Base-by-base conservation (phyloP, 2,888 invertebrate species). In the Rhorus exstirpatorius region DNA sequence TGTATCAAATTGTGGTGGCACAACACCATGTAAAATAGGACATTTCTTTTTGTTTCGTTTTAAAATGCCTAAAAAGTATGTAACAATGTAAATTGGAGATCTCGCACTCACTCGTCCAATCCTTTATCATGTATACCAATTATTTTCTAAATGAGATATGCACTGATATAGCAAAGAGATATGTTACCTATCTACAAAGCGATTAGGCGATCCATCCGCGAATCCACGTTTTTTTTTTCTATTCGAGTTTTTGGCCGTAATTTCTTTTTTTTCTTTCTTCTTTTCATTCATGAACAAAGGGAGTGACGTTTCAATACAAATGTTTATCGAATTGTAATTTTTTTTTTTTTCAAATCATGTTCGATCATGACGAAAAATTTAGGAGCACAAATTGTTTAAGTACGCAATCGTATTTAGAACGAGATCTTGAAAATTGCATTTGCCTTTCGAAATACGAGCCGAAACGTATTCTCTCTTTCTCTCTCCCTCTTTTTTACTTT, bases 101-200 rank as follows among this genome's bases (percentile, higher is more conserved):
- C 14, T 60, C 49, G 60, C 60, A 49, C 35, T 31, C 71, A 70
- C 51, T 55, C 68, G 60, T 65, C 63, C 72, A 78, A 72, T 44
- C 8, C 70, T 70, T 70, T 70, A 81, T 83, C 83, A 84, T 79
- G 75, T 83, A 77, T 80, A 84, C 78, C 58, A 83, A 78, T 80
- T 76, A 78, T 72, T 79, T 70, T 77, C 68, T 83, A 80, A 79
- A 82, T 71, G 74, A 78, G 86, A 86, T 85, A 86, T 86, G 85
- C 83, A 83, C 63, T 83, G 83, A 51, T 67, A 84, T 83, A 86
- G 85, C 83, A 77, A 83, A 82, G 81, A 84, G 86, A 86, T 85
- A 86, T 86, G 84, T 72, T 76, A 68, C 41, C 76, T 86, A 85
- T 85, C 86, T 86, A 86, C 74, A 67, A 86, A 85, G 84, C 84